These are phyloP conservation scores for Caenorhabditis sp. DNA, from an alignment of 2,888 invertebrate species.

Conservation along the genomic window DNA sequence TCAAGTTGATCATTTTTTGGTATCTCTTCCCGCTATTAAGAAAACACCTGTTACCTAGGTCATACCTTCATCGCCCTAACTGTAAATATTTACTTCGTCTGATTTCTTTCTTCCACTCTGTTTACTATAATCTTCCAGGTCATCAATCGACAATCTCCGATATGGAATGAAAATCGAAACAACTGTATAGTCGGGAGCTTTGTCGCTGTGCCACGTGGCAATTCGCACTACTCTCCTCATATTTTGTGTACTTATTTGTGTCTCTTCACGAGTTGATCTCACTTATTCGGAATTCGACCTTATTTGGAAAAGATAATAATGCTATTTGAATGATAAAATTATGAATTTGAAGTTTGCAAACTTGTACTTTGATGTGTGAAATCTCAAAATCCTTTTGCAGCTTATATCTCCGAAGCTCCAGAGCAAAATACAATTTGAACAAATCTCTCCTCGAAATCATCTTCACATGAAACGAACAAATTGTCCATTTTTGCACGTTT, in stretches of 20 bases:
- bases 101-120: too few species aligned
- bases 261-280: slow-evolving; percentile 62
- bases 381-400: background rate
- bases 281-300: slow-evolving; percentile 34
- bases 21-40: too few species aligned
- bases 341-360: slow-evolving; percentile 8
- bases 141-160: slow-evolving; percentile 50
- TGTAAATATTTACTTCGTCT: too few species aligned
- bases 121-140: too few species aligned
- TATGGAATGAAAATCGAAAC: slow-evolving; percentile 60
- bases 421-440: too few species aligned
- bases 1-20: too few species aligned
- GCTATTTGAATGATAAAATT: slow-evolving; percentile 3
- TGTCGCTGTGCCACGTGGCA: background rate
- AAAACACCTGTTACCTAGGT: too few species aligned
- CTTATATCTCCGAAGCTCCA: background rate
- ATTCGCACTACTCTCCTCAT: background rate
- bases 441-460: background rate
- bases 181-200: slow-evolving; percentile 30
- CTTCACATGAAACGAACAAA: background rate
- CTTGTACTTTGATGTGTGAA: background rate
- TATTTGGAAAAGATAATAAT: too few species aligned
- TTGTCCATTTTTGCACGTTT: slow-evolving; percentile 9
- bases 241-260: slow-evolving; percentile 30
- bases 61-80: too few species aligned